Evolutionary conservation across 2,113 vertebrate species (phyloP), one percentile per base, ranked within the genome.

Genomic region (Pygathrix nemaeus): DNA sequence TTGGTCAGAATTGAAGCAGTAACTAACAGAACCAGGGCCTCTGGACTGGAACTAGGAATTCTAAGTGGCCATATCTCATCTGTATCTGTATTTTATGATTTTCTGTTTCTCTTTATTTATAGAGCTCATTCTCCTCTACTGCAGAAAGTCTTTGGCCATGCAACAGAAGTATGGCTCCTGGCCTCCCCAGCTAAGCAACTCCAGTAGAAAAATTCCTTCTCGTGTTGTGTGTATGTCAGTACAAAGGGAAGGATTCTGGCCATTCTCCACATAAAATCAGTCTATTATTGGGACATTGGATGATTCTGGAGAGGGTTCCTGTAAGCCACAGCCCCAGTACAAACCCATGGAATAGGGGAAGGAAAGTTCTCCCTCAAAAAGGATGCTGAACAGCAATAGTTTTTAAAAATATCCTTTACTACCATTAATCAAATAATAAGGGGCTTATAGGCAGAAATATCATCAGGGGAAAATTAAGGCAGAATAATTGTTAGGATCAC

Each of bases 171-270:
- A 8, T 3, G 38, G 35, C 9, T 32, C n/a, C 61, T 14, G 35
- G 30, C 4, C 50, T 38, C 27, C 48, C 93, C 23, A 55, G 78
- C 43, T 52, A 21, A 52, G 52, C 43, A 52, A 35, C 38, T 52
- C 16, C 2, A 32, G 52, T 18, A 64, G 64, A n/a, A 76, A 35
- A 52, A 5, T 11, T 35, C 45, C 59, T 38, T 79, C 23, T 25
- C 30, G 0, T 1, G 18, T 21, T 55, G 40, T 38, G 12, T 4
- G 4, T 27, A 43, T 8, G 21, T n/a, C 23, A 3, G 6, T 32
- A 35, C 35, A 73, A 76, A 93, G 50, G 86, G 48, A 83, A 68
- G 38, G 59, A 25, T 6, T 80, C 75, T 43, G 8, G 30, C 32
- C 13, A 0, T 30, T 38, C 40, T 52, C 40, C 9, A 32, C 6